These are phyloP conservation scores for Barypeithes pellucidus DNA, from an alignment of 2,888 invertebrate genomes.

Conservation along the genomic window DNA sequence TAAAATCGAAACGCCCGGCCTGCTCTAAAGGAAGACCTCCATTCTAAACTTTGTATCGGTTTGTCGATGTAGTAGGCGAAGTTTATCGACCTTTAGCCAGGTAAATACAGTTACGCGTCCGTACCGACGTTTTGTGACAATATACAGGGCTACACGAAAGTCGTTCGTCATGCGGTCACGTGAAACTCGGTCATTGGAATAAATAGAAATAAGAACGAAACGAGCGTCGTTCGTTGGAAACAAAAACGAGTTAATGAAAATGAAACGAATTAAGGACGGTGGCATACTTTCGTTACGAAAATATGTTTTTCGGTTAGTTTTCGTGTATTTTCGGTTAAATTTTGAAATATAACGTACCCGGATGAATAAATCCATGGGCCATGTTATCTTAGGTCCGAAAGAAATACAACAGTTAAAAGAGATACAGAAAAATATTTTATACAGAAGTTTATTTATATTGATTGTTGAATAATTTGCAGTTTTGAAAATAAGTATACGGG, in stretches of 20 bases:
- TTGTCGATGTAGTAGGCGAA: conserved; percentile 44
- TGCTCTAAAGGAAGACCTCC: conserved; percentile 4
- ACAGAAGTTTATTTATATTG: no score
- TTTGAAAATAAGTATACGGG: no score
- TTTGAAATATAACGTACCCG: no score
- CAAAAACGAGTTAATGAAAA: no score
- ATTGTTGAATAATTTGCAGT: no score
- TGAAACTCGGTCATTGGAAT: conserved; percentile 43
- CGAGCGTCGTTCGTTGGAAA: not conserved
- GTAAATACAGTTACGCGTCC: conserved; percentile 48
- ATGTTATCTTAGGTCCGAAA: no score
- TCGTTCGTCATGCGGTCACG: conserved; percentile 33
- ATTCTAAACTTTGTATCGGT: conserved; percentile 33
- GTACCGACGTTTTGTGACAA: conserved; percentile 51
- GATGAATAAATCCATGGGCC: no score
- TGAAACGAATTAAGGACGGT: no score
- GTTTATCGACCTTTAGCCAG: conserved; percentile 52
- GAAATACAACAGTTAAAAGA: no score
- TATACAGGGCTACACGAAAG: conserved; percentile 49
- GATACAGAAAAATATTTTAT: no score
- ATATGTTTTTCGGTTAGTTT: no score
- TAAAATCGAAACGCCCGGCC: not conserved
- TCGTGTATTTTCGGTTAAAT: not conserved
- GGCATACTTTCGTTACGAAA: no score
- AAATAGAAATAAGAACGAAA: not conserved